phyloP scores from a whole-genome alignment of 53 echinoderm and acorn worm species.

The Zoroaster sp. region DNA sequence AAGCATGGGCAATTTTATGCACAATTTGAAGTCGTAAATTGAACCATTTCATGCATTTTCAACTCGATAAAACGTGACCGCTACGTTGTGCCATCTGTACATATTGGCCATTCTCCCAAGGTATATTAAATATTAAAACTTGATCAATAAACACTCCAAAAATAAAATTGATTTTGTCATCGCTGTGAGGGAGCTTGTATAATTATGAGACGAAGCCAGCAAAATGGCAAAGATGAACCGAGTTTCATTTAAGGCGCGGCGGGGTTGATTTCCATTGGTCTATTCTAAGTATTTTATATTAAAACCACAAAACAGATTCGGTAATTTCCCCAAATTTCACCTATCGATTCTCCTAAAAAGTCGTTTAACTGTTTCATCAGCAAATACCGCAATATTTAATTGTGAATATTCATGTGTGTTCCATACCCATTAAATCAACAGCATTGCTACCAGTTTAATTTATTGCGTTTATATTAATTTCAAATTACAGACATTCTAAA shows the following conservation, averaged over 20 bases:
- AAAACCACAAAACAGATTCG: neutral
- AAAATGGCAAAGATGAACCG: neutral
- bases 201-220: neutral
- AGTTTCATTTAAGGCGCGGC: neutral
- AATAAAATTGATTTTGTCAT: conserved; percentile 18
- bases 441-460: no score
- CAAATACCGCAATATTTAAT: no score
- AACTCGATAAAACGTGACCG: conserved; percentile 2
- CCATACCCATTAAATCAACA: no score
- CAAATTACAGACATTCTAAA: no score
- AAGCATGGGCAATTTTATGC: no score
- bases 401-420: no score
- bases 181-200: neutral
- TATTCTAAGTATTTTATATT: no score
- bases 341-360: neutral
- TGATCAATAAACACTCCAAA: conserved; percentile 5
- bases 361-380: no score
- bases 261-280: neutral
- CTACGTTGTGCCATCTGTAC: conserved; percentile 11
- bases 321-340: neutral
- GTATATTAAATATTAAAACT: conserved; percentile 30
- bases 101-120: neutral
- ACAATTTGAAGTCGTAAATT: conserved; percentile 8
- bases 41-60: neutral
- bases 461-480: no score